Conservation (phyloP, 2,888 invertebrate species). For the Dynastes hyllus region DNA sequence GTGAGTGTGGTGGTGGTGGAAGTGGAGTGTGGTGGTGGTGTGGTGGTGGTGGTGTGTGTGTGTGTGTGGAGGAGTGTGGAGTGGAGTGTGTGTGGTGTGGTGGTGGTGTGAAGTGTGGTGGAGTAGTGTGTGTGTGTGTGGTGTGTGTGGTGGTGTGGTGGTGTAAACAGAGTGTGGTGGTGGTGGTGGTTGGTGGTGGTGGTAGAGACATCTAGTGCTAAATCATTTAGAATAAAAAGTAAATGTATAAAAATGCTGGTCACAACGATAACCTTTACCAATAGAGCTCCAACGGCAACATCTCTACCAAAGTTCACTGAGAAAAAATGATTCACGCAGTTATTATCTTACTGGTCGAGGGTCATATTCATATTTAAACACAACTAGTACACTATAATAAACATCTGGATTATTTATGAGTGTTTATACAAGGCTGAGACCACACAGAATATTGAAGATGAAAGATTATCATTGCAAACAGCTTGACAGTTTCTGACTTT, state of each 20-base stretch:
- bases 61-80: too few relatives aligned
- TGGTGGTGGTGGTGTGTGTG: too few relatives aligned
- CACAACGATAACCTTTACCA: conserved; percentile 30
- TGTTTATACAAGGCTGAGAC: conserved; percentile 14
- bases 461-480: conserved; percentile 31
- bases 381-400: conserved; percentile 12
- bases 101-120: too few relatives aligned
- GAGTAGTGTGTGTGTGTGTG: too few relatives aligned
- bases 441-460: background rate
- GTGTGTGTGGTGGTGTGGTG: too few relatives aligned
- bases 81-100: too few relatives aligned
- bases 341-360: conserved; percentile 9
- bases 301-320: conserved; percentile 3
- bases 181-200: too few relatives aligned
- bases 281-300: background rate
- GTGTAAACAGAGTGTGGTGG: too few relatives aligned
- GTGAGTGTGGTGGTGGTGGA: too few relatives aligned
- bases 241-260: conserved; percentile 30
- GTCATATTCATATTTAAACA: conserved; percentile 13
- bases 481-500: conserved; percentile 30
- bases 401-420: conserved; percentile 4
- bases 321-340: conserved; percentile 27
- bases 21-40: too few relatives aligned
- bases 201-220: too few relatives aligned
- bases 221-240: conserved; percentile 43